Percentiles rank a stretch among this genome's conserved stretches.
Conservation (phyloP, 2,888 invertebrate genomes). For the Hecatera dysodea region DNA sequence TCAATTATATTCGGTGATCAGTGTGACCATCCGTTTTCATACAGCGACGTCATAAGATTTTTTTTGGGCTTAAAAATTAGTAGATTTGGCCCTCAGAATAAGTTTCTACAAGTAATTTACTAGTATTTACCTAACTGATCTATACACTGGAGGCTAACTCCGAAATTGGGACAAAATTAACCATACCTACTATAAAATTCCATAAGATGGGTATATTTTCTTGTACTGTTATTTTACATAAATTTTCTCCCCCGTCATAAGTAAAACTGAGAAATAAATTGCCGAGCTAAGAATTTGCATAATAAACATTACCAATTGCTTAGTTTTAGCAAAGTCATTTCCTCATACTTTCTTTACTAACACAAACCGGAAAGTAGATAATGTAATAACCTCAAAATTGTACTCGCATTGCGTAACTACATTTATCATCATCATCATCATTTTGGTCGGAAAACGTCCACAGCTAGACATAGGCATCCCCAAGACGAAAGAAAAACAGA, state of each 20-base stretch:
- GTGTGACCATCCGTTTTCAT: too few relatives aligned
- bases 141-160: neutral
- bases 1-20: neutral
- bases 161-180: neutral
- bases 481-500: too few relatives aligned
- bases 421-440: too few relatives aligned
- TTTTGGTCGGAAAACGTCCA: too few relatives aligned
- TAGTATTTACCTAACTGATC: neutral
- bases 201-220: neutral
- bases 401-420: constrained; percentile 10
- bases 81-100: too few relatives aligned
- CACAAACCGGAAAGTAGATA: constrained; percentile 8
- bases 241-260: neutral
- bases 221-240: neutral
- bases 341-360: constrained; percentile 17
- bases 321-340: constrained; percentile 37
- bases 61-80: too few relatives aligned
- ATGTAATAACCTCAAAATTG: constrained; percentile 7
- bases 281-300: constrained; percentile 3
- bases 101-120: too few relatives aligned
- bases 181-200: neutral
- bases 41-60: too few relatives aligned
- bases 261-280: constrained; percentile 1
- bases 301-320: neutral
- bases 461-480: too few relatives aligned